Base-by-base conservation (phyloP, 2,888 invertebrate genomes). In the Thera britannica region DNA sequence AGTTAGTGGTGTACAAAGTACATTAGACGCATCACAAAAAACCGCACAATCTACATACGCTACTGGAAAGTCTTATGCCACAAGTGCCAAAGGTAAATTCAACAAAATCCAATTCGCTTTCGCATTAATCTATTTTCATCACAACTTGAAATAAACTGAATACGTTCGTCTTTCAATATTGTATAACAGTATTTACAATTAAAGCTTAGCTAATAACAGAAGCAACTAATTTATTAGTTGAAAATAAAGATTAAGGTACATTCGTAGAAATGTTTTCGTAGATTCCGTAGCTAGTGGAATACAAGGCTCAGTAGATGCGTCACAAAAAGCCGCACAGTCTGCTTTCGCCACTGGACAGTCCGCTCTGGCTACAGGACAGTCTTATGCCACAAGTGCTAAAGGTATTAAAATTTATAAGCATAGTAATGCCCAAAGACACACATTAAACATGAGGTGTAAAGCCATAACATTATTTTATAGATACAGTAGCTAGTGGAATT, bases 261-360 rank as follows among this genome's bases (percentile, higher is more conserved):
- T 46, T 46, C 9, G 9, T 46, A 9, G 9, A 44, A 9, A 46
- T 46, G 2, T 46, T 9, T 70, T 88, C 84, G 72, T 89, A 90
- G 90, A 90, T 79, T 82, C 87, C 36, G 78, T 84, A 74, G 73
- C 77, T 70, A 81, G 78, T 74, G 77, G 81, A 56, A 72, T 81
- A 59, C 72, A 82, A 67, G 79, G 73, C 65, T 77, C 83, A 48
- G 72, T 84, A 77, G 85, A 85, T 65, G 75, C 80, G 2, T 80
- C 85, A 23, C 81, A 85, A 76, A 85, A 83, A 75, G 74, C 81
- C 46, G 78, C 83, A 36, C 81, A 83, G 59, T 81, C 83, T 8
- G 82, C 83, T 68, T 65, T 81, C 5, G 82, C 68, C 7, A 65
- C 65, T 38, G 68, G 68, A 54, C 65, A 68, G 58, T 65, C 65